Percentiles rank a stretch among this genome's conserved stretches.
phyloP scores from a whole-genome alignment of 1,140 invertebrate species.

The Belonocnema kinseyi region DNA sequence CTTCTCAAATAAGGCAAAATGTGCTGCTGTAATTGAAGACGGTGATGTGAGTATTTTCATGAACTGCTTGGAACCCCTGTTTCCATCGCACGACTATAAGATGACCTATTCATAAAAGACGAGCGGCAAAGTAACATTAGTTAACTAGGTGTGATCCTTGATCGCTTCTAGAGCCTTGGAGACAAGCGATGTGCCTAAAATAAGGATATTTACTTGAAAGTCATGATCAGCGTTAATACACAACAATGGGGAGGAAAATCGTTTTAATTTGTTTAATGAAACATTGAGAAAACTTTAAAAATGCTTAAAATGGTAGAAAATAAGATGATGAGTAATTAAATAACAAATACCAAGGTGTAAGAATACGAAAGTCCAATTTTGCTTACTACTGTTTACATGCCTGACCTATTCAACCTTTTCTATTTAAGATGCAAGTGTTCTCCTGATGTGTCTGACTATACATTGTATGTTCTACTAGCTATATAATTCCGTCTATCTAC shows the following conservation, averaged over 20 bases:
- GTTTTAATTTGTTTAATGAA: neutral
- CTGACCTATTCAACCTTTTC: no score
- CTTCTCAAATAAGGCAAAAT: neutral
- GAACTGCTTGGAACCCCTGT: neutral
- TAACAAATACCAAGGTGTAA: no score
- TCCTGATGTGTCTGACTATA: no score
- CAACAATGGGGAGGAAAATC: neutral
- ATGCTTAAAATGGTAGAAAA: no score
- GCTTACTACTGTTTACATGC: no score
- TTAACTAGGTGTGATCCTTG: neutral
- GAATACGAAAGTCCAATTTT: no score
- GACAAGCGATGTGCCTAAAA: neutral
- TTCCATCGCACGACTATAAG: neutral
- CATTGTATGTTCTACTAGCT: no score
- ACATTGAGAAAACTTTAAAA: no score
- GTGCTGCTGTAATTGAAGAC: constrained; percentile 3
- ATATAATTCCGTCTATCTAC: no score
- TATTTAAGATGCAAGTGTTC: no score
- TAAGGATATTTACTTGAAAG: neutral
- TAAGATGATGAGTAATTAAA: no score
- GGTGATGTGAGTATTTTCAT: neutral
- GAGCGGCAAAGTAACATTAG: neutral
- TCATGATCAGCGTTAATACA: neutral
- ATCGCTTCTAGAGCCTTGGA: neutral
- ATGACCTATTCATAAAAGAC: neutral